Conservation (phyloP, 2,888 invertebrate species). For the Thecophora atra region DNA sequence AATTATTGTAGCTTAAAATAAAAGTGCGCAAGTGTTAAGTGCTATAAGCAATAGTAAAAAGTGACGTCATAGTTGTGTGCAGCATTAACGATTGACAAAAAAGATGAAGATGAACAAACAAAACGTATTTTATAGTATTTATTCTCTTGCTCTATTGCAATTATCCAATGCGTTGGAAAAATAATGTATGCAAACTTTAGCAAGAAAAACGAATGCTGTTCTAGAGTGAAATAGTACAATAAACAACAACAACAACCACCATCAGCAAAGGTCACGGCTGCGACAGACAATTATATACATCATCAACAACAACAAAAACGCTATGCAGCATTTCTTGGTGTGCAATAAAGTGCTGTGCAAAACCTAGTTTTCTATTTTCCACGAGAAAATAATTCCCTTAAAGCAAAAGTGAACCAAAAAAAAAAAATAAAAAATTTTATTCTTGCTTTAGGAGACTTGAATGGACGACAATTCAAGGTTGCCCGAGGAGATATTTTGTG, state of each 20-base stretch:
- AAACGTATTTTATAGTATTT: not conserved
- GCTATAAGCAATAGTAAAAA: slow-evolving; percentile 23
- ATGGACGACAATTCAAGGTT: too few species aligned
- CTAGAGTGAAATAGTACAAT: not conserved
- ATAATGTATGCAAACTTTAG: not conserved
- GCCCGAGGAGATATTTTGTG: too few species aligned
- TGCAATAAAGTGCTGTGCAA: too few species aligned
- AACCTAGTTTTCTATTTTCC: too few species aligned
- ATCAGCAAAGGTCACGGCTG: not conserved
- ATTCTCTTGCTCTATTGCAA: too few species aligned
- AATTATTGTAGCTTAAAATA: too few species aligned
- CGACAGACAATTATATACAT: not conserved
- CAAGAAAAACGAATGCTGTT: not conserved
- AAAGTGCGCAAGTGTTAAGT: slow-evolving; percentile 15
- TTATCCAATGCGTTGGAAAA: too few species aligned
- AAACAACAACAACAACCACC: not conserved
- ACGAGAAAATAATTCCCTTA: not conserved
- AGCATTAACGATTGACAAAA: not conserved
- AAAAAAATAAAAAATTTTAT: not conserved
- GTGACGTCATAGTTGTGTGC: slow-evolving; percentile 34
- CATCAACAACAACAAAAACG: too few species aligned
- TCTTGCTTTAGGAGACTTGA: too few species aligned
- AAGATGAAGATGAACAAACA: not conserved
- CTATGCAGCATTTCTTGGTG: too few species aligned
- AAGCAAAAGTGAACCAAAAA: not conserved